Conservation (phyloP, 2,113 vertebrate genomes). For the Eptesicus fuscus region DNA sequence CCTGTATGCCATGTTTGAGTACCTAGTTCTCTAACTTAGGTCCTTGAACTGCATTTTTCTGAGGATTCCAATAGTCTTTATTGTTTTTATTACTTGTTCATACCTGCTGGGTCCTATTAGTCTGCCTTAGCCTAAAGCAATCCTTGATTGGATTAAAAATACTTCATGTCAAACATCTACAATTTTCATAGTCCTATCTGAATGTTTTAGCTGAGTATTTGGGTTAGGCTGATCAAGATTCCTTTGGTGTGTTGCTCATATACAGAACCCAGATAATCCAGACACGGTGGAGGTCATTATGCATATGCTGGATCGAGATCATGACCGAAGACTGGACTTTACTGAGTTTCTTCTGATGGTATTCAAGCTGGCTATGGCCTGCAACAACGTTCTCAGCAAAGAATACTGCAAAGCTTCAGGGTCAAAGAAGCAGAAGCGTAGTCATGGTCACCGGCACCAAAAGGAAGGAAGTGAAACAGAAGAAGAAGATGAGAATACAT, state of each 20-base stretch:
- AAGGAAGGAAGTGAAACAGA: constrained; percentile 52
- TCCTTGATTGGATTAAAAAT: not conserved
- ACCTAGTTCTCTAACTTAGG: not conserved
- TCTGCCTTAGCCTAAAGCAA: not conserved
- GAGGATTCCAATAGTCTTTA: not conserved
- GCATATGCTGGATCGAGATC: constrained; percentile 72
- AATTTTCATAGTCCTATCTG: not conserved
- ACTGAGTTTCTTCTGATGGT: constrained; percentile 75
- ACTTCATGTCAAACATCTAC: not conserved
- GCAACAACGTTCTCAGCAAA: constrained; percentile 69
- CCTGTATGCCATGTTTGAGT: not conserved
- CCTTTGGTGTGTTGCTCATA: constrained; percentile 24
- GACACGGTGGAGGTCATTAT: constrained; percentile 74
- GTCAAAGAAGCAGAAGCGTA: constrained; percentile 66
- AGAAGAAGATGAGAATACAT: constrained; percentile 51
- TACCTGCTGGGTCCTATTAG: not conserved
- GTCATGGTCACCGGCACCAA: not conserved
- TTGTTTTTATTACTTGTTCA: constrained; percentile 31
- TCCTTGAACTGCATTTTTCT: not conserved
- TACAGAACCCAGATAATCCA: constrained; percentile 75
- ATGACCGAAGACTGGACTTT: constrained; percentile 70
- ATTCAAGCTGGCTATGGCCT: constrained; percentile 71
- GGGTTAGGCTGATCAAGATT: constrained; percentile 9
- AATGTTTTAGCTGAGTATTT: not conserved
- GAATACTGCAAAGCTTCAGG: constrained; percentile 75